Percentiles rank a stretch among this genome's conserved stretches.
Conservation (phyloP, 2,113 vertebrate genomes). For the Epinephelus moara region DNA sequence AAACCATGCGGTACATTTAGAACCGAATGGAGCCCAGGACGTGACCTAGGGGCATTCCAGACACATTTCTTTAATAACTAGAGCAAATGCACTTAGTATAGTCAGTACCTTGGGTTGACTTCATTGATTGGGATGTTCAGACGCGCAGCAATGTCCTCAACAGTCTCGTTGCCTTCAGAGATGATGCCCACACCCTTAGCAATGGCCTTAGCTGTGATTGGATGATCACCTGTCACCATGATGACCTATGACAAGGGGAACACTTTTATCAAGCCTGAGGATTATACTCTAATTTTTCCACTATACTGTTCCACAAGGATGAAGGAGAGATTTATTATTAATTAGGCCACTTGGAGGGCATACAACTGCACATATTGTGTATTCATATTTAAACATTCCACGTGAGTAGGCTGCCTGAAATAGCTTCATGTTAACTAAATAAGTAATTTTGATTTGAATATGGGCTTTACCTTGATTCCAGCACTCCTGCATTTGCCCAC, state of each 20-base stretch:
- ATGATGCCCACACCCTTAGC: conserved; percentile 97
- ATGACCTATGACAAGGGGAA: conserved; percentile 86
- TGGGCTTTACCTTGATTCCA: conserved; percentile 90
- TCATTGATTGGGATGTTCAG: conserved; percentile 95
- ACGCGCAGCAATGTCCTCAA: conserved; percentile 94
- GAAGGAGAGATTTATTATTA: background rate
- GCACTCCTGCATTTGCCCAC: conserved; percentile 95
- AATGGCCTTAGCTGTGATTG: conserved; percentile 96
- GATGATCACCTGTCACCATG: conserved; percentile 97
- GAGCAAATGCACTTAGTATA: background rate
- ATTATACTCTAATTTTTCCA: background rate
- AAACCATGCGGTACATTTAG: background rate
- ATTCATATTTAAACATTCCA: background rate
- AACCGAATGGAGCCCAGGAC: conserved; percentile 13
- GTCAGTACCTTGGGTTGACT: conserved; percentile 91
- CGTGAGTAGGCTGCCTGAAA: background rate
- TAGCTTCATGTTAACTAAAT: background rate
- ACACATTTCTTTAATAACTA: background rate
- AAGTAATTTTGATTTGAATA: background rate
- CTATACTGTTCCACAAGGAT: no score
- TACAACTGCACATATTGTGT: background rate
- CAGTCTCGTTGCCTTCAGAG: conserved; percentile 95
- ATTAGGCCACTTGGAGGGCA: background rate
- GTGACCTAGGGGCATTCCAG: background rate
- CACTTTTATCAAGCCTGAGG: background rate